Conservation (phyloP, 2,113 vertebrate genomes). For the Equus przewalskii region DNA sequence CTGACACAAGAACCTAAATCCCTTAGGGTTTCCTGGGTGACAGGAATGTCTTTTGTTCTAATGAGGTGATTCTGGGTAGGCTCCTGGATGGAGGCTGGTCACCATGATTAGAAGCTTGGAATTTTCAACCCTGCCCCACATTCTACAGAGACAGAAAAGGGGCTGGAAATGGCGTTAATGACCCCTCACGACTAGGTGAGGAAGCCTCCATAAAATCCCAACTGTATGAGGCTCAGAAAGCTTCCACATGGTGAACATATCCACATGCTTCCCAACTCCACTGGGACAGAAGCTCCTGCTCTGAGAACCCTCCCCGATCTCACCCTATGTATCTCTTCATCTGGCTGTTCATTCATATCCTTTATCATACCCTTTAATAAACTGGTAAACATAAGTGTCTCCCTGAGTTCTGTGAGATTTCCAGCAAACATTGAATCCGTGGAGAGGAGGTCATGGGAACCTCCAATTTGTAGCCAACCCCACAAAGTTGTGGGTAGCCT, state of each 20-base stretch:
- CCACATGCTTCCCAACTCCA: not conserved
- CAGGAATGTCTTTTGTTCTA: not conserved
- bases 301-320: not conserved
- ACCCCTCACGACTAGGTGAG: not conserved
- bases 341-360: not conserved
- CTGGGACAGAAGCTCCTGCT: not conserved
- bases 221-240: not conserved
- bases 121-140: not conserved
- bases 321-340: not conserved
- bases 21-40: not conserved
- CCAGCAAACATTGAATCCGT: not conserved
- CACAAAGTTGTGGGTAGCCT: not conserved
- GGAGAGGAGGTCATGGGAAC: not conserved
- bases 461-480: not conserved
- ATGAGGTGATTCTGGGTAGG: not conserved
- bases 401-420: not conserved
- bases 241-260: not conserved
- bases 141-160: not conserved
- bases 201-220: not conserved
- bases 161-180: not conserved
- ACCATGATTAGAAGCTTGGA: not conserved
- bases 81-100: not conserved
- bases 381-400: not conserved
- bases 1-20: not conserved
- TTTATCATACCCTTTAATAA: not conserved